phyloP scores from a whole-genome alignment of 1,140 invertebrate species.

The Antheraea pernyi region DNA sequence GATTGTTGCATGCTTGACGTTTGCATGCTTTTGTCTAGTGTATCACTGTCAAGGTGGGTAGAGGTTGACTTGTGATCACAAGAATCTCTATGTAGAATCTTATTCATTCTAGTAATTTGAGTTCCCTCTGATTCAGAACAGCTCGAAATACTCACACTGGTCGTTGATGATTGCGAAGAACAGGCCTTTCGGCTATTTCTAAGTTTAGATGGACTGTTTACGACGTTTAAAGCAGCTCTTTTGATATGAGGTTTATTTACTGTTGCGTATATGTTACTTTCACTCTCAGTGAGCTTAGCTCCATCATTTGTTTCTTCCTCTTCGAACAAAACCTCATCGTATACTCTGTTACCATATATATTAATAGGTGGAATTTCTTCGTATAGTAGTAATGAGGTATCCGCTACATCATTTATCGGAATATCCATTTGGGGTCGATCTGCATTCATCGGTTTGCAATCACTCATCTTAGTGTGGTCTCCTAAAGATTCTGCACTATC shows the following conservation, averaged over 20 bases:
- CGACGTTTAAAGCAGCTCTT: conserved; percentile 73
- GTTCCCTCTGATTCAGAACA: conserved; percentile 78
- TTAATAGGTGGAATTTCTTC: conserved; percentile 56
- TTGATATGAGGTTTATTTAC: conserved; percentile 72
- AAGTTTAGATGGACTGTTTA: conserved; percentile 70
- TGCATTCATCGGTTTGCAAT: conserved; percentile 41
- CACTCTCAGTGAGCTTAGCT: conserved; percentile 61
- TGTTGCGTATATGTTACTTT: conserved; percentile 72
- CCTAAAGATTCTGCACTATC: conserved; percentile 73
- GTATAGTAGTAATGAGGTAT: conserved; percentile 49
- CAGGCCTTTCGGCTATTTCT: conserved; percentile 67
- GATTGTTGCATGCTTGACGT: conserved; percentile 78
- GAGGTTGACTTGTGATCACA: conserved; percentile 74
- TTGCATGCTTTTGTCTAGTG: conserved; percentile 87
- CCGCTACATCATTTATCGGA: conserved; percentile 51
- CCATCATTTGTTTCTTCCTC: conserved; percentile 62
- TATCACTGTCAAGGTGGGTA: conserved; percentile 80
- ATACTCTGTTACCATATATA: conserved; percentile 53
- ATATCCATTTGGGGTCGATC: conserved; percentile 64
- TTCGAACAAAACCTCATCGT: conserved; percentile 69
- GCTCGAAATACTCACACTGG: conserved; percentile 77
- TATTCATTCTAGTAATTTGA: conserved; percentile 74
- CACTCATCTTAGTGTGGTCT: conserved; percentile 50
- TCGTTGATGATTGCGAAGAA: conserved; percentile 72
- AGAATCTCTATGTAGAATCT: conserved; percentile 55